phyloP scores from a whole-genome alignment of 1,140 invertebrate species.

The Hesperophylax magnus region DNA sequence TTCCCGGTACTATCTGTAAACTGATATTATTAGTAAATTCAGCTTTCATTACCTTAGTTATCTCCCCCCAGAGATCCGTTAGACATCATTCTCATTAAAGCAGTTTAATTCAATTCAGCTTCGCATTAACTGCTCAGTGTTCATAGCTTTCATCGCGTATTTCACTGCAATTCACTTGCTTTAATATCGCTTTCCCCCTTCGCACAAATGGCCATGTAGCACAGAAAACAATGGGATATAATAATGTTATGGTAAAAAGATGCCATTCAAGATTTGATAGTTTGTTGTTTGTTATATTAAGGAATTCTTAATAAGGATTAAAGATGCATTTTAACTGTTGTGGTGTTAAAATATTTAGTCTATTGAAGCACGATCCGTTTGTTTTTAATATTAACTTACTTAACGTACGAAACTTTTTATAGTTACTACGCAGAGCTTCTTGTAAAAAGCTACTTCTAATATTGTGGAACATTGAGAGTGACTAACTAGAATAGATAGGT shows the following conservation, averaged over 20 bases:
- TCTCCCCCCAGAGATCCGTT: background rate
- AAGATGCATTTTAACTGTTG: no score
- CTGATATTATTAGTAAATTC: no score
- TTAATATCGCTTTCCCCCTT: conserved; percentile 25
- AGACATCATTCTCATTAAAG: conserved; percentile 48
- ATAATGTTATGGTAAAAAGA: background rate
- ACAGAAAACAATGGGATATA: conserved; percentile 7
- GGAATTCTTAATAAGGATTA: background rate
- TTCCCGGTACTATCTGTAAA: no score
- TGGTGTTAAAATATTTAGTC: no score
- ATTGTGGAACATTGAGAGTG: no score
- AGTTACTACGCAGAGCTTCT: no score
- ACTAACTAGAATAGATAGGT: no score
- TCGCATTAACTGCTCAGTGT: no score
- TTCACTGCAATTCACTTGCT: conserved; percentile 48
- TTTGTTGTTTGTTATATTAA: background rate
- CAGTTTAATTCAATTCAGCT: conserved; percentile 50
- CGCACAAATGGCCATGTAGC: background rate
- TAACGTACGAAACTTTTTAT: no score
- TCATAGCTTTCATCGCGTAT: conserved; percentile 42
- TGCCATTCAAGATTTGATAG: conserved; percentile 3
- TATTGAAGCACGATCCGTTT: no score
- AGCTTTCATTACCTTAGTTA: background rate
- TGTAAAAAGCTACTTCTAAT: no score
- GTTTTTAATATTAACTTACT: no score